Evolutionary conservation across 2,888 invertebrate species (phyloP).

Genomic region (Teleogryllus oceanicus): DNA sequence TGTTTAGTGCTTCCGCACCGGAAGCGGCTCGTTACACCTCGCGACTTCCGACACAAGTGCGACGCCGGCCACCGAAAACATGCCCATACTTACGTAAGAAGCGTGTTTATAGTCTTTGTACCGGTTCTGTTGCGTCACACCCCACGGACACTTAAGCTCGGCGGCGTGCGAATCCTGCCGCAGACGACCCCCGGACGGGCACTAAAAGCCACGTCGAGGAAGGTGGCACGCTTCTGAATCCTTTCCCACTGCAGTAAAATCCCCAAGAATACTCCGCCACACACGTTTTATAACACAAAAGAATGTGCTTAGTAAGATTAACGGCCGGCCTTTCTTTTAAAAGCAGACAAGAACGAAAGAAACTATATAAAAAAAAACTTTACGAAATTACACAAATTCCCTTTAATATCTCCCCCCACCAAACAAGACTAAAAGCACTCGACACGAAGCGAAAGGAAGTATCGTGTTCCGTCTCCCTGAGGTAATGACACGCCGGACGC

Average conservation of each 20-base stretch:
- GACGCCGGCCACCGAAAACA: neutral
- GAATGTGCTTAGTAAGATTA: neutral
- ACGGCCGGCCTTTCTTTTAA: neutral
- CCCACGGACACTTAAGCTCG: neutral
- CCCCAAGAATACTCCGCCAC: slow-evolving; percentile 6
- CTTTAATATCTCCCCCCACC: neutral
- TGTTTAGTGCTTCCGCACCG: neutral
- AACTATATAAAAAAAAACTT: neutral
- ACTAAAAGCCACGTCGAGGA: neutral
- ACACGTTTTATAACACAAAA: neutral
- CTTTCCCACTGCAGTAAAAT: neutral
- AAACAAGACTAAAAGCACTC: neutral
- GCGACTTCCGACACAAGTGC: neutral
- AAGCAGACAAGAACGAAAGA: neutral
- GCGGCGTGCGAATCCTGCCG: neutral
- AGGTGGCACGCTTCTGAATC: neutral
- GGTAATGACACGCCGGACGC: neutral
- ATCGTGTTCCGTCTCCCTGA: neutral
- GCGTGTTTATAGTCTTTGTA: slow-evolving; percentile 8
- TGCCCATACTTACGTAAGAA: neutral
- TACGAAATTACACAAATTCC: neutral
- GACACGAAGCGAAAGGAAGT: neutral
- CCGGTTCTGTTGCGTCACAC: slow-evolving; percentile 4
- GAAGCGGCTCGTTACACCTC: neutral
- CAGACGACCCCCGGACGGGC: neutral